Evolutionary conservation across 2,797 vertebrate genomes (phyloP), one percentile per base, ranked within the genome.

Genomic region (Micropoecilia bifurca): DNA sequence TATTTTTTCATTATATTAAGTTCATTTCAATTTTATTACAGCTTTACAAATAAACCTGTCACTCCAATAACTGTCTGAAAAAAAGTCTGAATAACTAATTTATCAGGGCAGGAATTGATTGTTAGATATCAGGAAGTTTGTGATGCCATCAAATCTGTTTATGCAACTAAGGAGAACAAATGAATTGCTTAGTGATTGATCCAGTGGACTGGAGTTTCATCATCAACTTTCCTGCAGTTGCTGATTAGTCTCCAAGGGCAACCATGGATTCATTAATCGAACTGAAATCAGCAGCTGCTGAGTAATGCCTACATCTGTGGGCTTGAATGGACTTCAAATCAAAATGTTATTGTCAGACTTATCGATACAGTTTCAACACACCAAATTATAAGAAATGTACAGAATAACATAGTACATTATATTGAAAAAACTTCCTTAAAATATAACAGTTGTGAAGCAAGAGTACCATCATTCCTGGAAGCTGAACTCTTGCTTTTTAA

Each of bases 161-260:
- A 86, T 66, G 71, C 47, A 72, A 81, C n/a, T 61, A 69, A 86
- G 77, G 72, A 75, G 74, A 77, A 78, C 57, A 86, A 84, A 28
- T 57, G 89, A 88, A 89, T 90, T 55, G 43, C 30, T 36, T 4
- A 86, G 80, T 74, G 83, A 89, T 91, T 92, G 82, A 93, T 91
- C 83, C 84, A 82, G 78, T 77, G 76, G 57, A 89, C 78, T 83
- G 79, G 81, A 90, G 87, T 82, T 82, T 43, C 47, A 79, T 72
- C 57, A 76, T 53, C 41, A 80, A 89, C 88, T 87, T 83, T 89
- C 76, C 91, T 84, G 79, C 78, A 80, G 72, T 83, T 82, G 68
- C 85, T 88, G 90, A 93, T 93, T 90, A 85, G 91, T 90, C 89
- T 92, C 90, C 89, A 91, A 91, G 88, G 90, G 77, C 78, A 12